A percentile compares a stretch with the other conserved stretches of the same genome.
phyloP scores from a whole-genome alignment of 2,888 invertebrate species.

The Dasysyrphus tricinctus region DNA sequence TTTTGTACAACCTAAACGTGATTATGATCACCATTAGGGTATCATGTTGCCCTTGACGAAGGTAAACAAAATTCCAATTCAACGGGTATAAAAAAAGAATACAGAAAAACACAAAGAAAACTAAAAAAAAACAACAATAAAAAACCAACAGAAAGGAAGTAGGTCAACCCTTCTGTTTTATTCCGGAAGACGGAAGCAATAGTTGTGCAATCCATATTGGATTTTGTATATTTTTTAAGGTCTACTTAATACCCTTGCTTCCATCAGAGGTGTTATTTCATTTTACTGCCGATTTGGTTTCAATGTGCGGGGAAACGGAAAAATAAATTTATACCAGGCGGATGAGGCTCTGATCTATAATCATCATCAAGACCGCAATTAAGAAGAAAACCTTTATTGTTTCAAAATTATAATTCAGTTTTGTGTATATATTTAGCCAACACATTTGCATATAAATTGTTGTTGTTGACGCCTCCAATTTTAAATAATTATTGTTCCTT shows the following conservation, averaged over 20 bases:
- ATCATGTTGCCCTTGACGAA: conserved; percentile 49
- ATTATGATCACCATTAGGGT: conserved; percentile 58
- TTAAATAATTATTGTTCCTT: conserved; percentile 5
- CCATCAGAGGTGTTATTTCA: conserved; percentile 16
- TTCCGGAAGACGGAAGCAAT: conserved; percentile 58
- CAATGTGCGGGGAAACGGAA: neutral
- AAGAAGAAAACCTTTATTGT: conserved; percentile 39
- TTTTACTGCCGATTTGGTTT: conserved; percentile 30
- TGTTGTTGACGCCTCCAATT: conserved; percentile 40
- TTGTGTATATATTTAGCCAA: conserved; percentile 24
- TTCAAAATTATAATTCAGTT: conserved; percentile 11
- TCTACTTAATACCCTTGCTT: neutral
- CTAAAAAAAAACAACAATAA: conserved; percentile 14
- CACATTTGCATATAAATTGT: conserved; percentile 52
- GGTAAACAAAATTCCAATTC: conserved; percentile 35
- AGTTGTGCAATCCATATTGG: conserved; percentile 39
- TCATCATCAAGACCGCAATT: conserved; percentile 48
- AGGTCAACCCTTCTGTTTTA: conserved; percentile 63
- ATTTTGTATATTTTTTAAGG: neutral
- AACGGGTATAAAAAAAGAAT: conserved; percentile 1
- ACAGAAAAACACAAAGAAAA: conserved; percentile 4
- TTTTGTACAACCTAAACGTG: conserved; percentile 34
- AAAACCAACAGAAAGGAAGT: conserved; percentile 49
- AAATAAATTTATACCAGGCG: conserved; percentile 28
- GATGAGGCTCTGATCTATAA: conserved; percentile 33